These are phyloP conservation scores for Rhagophthalmus giganteus DNA, from an alignment of 2,888 invertebrate species.

Conservation along the genomic window DNA sequence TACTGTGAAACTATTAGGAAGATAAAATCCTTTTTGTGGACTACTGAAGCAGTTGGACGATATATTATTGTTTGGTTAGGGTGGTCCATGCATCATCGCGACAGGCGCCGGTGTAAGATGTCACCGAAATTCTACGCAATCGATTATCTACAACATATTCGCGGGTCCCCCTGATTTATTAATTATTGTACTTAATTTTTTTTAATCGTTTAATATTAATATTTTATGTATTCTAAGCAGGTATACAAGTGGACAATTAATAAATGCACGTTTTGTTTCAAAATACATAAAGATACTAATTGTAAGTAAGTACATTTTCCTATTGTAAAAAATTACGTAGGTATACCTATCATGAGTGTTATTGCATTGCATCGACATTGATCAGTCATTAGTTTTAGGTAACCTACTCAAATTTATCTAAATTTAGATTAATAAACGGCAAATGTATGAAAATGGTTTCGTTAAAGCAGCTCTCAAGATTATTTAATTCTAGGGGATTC, in stretches of 20 bases:
- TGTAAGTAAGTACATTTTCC: too few relatives aligned
- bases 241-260: too few relatives aligned
- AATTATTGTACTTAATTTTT: constrained; percentile 8
- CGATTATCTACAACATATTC: constrained; percentile 35
- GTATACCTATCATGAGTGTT: too few relatives aligned
- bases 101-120: constrained; percentile 43
- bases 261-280: too few relatives aligned
- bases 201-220: constrained; percentile 14
- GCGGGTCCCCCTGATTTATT: constrained; percentile 23
- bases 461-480: constrained; percentile 26
- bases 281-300: too few relatives aligned
- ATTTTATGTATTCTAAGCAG: constrained; percentile 13
- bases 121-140: constrained; percentile 39
- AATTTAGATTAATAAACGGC: too few relatives aligned
- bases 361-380: too few relatives aligned
- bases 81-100: constrained; percentile 44
- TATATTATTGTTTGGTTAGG: constrained; percentile 32
- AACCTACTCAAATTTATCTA: background rate
- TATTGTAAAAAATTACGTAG: too few relatives aligned
- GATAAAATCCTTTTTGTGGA: background rate
- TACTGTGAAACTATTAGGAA: background rate
- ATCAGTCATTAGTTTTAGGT: too few relatives aligned
- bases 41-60: constrained; percentile 17
- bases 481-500: constrained; percentile 28
- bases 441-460: constrained; percentile 4